Base-by-base conservation (phyloP, 2,888 invertebrate genomes). In the Lasioglossum morio region DNA sequence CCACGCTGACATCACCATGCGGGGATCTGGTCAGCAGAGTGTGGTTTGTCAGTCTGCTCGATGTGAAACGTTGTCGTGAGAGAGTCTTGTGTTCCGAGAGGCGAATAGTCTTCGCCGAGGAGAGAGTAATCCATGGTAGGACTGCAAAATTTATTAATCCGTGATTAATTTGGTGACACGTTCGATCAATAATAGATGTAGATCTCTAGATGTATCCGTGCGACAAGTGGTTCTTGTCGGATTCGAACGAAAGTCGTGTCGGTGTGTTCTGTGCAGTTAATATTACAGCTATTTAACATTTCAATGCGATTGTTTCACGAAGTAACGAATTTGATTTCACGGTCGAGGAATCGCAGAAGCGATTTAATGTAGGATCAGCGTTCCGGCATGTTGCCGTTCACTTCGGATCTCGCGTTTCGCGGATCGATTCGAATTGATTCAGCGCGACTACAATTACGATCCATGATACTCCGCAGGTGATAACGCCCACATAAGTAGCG, bases 11-110 rank as follows among this genome's bases (percentile, higher is more conserved):
- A 88, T 88, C 88, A 87, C 75, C 60, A 82, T 75, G 37, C 76
- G 72, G 82, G 76, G 85, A 86, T 82, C 80, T 87, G 90, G 88
- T 89, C 90, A 86, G 87, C 73, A 79, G 74, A 82, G 10, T 10
- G 80, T 76, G 74, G 77, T 75, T 85, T 30, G 30, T 53, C 85
- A 84, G 88, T 89, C 77, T 81, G 79, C 81, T 85, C 86, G 80
- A 82, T 75, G 81, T 69, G 73, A 82, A 82, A 84, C 77, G 46
- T 78, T 80, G 84, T 77, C 78, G 48, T 16, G 60, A 83, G 81
- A 72, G 82, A 63, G 30, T 16, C 81, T 81, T 57, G 48, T 60
- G 77, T 76, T 37, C 46, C 72, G 23, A 60, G 16, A 69, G 19
- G 7, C 34, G 19, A 63, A 74, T 82, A 60, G 63, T 75, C 14